phyloP scores from a whole-genome alignment of 2,797 vertebrate species.

The Coendou prehensilis region DNA sequence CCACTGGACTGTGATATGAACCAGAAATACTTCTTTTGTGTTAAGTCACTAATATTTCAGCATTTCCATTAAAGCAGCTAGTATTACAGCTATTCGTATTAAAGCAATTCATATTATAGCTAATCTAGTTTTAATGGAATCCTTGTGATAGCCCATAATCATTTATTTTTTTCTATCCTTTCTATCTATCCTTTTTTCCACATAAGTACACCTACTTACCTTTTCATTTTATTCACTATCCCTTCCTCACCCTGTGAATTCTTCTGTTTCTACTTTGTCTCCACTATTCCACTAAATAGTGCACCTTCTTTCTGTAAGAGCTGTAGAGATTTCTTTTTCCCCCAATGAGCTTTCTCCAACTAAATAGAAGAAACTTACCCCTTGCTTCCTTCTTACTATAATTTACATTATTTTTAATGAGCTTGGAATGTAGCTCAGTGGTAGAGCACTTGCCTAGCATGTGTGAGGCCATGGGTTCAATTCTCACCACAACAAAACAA shows the following conservation, averaged over 20 bases:
- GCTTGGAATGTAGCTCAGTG: not conserved
- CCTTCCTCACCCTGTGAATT: not conserved
- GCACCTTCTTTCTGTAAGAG: not conserved
- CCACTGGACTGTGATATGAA: not conserved
- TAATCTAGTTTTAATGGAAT: not conserved
- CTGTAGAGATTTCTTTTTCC: not conserved
- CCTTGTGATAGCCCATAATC: not conserved
- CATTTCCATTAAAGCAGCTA: not conserved
- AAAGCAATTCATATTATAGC: not conserved
- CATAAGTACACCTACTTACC: constrained; percentile 7
- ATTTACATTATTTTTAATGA: constrained; percentile 17
- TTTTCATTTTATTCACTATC: constrained; percentile 22
- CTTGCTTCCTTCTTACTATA: not conserved
- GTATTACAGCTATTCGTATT: not conserved
- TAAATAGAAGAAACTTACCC: not conserved
- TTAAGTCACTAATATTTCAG: not conserved
- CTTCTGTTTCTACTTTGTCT: not conserved
- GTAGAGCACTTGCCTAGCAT: not conserved
- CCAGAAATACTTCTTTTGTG: not conserved
- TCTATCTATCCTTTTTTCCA: not conserved
- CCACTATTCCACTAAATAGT: not conserved
- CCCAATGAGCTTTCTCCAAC: not conserved
- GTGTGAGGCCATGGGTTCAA: not conserved
- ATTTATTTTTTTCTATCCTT: not conserved
- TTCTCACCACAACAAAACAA: not conserved